A percentile compares a stretch with the other conserved stretches of the same genome.
Conservation (phyloP, 2,797 vertebrate genomes). For the Argya squamiceps region DNA sequence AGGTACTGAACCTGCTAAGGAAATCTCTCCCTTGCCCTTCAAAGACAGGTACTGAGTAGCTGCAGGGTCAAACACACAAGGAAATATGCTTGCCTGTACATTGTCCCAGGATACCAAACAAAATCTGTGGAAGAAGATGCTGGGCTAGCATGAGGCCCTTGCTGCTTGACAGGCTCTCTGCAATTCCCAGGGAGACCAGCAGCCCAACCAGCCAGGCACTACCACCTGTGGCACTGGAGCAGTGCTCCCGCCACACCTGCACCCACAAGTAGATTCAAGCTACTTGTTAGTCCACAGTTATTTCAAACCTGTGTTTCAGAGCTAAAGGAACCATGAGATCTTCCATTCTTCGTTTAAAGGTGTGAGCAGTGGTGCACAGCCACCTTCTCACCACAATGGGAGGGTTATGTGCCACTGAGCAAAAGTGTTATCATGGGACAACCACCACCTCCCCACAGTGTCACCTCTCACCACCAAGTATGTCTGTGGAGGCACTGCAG, state of each 20-base stretch:
- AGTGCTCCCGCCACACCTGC: fast-evolving
- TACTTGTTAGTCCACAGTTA: background rate
- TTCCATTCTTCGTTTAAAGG: background rate
- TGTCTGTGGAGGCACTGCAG: fast-evolving
- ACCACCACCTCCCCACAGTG: fast-evolving
- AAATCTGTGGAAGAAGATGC: background rate
- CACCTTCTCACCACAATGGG: fast-evolving
- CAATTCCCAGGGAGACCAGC: background rate
- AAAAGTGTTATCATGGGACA: fast-evolving
- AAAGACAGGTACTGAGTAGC: background rate
- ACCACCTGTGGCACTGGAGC: background rate
- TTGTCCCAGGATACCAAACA: background rate
- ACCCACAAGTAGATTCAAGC: background rate
- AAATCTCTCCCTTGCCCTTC: background rate
- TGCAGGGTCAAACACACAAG: fast-evolving
- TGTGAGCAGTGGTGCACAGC: background rate
- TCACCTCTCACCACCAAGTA: background rate
- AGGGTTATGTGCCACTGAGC: fast-evolving
- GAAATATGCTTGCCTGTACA: background rate
- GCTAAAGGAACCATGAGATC: background rate
- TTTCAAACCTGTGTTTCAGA: background rate
- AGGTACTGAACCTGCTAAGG: background rate
- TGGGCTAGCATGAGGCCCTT: background rate
- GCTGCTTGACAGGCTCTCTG: background rate
- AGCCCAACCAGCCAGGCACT: background rate